Conservation (phyloP, 1,140 invertebrate species). For the Eueides isabella region DNA sequence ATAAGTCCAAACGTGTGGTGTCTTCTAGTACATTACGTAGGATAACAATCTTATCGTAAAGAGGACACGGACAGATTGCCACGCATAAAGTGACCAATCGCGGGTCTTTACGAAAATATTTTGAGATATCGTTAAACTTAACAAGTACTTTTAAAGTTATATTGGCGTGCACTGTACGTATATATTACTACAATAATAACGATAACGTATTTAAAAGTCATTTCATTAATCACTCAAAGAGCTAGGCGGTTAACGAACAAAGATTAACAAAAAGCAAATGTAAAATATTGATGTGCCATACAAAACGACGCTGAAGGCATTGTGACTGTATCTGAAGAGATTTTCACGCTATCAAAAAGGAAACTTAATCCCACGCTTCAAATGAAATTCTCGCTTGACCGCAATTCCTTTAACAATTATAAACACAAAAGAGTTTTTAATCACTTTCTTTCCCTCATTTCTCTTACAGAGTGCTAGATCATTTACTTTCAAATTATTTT, state of each 20-base stretch:
- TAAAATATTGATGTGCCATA: background rate
- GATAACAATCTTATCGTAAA: conserved; percentile 8
- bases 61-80: conserved; percentile 11
- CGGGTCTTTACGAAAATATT: conserved; percentile 1
- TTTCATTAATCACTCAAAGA: background rate
- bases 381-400: conserved; percentile 19
- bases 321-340: background rate
- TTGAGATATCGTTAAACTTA: conserved; percentile 15
- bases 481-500: background rate
- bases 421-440: conserved; percentile 22
- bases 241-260: background rate
- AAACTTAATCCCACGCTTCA: conserved; percentile 29
- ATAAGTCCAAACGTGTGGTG: background rate
- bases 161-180: too few species aligned
- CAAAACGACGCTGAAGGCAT: background rate
- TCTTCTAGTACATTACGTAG: conserved; percentile 13
- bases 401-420: conserved; percentile 15
- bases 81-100: conserved; percentile 21
- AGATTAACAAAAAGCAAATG: background rate
- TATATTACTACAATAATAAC: too few species aligned
- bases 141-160: too few species aligned
- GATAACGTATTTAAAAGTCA: too few species aligned
- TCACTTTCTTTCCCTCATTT: conserved; percentile 17
- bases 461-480: background rate
- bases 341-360: conserved; percentile 25